phyloP scores from a whole-genome alignment of 2,888 invertebrate genomes.

The Mythimna albipuncta region DNA sequence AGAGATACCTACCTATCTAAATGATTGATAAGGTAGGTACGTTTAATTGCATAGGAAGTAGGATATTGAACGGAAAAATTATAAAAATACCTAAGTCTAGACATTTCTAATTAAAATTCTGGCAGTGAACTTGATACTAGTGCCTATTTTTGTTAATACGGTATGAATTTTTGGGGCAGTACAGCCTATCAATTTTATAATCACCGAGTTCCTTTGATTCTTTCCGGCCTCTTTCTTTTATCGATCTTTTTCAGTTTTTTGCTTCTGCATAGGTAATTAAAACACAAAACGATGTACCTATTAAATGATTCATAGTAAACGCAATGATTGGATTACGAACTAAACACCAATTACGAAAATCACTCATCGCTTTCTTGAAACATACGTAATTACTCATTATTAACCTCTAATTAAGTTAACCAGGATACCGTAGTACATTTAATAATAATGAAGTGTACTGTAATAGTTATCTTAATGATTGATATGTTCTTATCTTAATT shows the following conservation, averaged over 20 bases:
- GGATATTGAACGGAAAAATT: neutral
- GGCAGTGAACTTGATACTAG: neutral
- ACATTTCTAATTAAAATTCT: constrained; percentile 1
- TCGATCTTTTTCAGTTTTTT: neutral
- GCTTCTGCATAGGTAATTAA: neutral
- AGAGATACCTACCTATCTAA: no score
- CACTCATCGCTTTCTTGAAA: neutral
- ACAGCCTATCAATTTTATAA: neutral
- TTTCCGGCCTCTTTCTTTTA: neutral
- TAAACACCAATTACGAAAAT: neutral
- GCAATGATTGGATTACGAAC: neutral
- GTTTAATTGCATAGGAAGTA: neutral
- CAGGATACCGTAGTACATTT: neutral
- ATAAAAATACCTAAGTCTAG: neutral
- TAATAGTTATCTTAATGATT: no score
- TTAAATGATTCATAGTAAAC: neutral
- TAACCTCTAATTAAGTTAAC: neutral
- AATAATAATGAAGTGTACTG: neutral
- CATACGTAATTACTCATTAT: neutral
- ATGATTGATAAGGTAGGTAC: no score
- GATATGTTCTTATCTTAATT: no score
- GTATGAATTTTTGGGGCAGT: neutral
- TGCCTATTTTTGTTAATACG: neutral
- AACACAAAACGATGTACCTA: neutral
- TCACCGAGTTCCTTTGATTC: neutral